Base-by-base conservation (phyloP, 2,888 invertebrate species). In the Apodemia zela region DNA sequence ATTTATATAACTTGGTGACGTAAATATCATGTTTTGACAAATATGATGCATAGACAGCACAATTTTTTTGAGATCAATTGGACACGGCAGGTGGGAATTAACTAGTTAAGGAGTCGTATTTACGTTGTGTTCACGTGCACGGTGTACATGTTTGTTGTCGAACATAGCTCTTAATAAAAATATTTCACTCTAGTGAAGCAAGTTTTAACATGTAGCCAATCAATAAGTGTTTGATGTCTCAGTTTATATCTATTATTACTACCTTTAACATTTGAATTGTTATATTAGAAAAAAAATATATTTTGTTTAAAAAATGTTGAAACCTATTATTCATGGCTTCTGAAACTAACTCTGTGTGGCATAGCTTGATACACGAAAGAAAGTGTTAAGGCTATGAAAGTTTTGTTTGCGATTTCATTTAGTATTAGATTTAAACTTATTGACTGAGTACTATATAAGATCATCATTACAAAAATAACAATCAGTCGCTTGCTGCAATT, bases 381-480 rank as follows among this genome's bases (percentile, higher is more conserved):
- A 33, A 35, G 60, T 13, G 29, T 38, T 17, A 49, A 63, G 54
- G 59, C 61, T 61, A 57, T 58, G 62, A 21, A 18, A 57, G 60
- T 63, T 66, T 62, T 69, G 61, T 74, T 74, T 80, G 72, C 72
- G 72, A 74, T 76, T 75, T 75, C 76, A 71, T 81, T 77, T 83
- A 83, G 80, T 80, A 76, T 80, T 84, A 82, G 80, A 80, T 74
- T 75, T 80, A 77, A 81, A 75, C 78, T 80, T 82, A 81, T 81
- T 83, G 89, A 89, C 89, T 89, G 89, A 89, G 77, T 86, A 86
- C 87, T 84, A 81, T 78, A 49, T 88, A 87, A 87, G 87, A 81
- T 75, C 77, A 80, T 66, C 76, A 73, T 76, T 74, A 76, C 78
- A 81, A 73, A 72, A 69, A 65, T 65, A 58, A 65, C 33, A 60